Conservation (phyloP, 2,113 vertebrate genomes). For the Pygoscelis adeliae region DNA sequence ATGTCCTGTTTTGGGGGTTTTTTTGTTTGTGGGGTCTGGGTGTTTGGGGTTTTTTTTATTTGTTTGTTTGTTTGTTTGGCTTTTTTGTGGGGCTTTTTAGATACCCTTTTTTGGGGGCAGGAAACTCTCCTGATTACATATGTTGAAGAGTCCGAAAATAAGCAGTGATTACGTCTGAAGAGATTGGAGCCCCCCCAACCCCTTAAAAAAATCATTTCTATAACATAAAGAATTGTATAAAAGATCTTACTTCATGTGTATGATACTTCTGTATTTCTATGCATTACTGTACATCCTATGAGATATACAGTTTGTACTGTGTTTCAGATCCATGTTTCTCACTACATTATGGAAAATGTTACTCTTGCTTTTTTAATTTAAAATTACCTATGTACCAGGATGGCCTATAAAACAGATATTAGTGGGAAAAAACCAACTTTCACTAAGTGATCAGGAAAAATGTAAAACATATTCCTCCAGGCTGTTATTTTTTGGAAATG, state of each 20-base stretch:
- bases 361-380: neutral
- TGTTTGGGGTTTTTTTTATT: neutral
- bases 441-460: neutral
- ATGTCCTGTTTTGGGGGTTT: neutral
- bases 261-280: neutral
- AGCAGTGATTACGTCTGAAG: neutral
- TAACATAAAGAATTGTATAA: neutral
- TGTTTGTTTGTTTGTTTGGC: neutral
- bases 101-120: neutral
- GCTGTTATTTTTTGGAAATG: neutral
- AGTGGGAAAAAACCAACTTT: neutral
- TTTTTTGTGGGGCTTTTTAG: neutral
- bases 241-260: neutral
- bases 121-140: neutral
- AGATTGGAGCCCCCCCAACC: rapidly evolving
- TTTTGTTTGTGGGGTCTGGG: neutral
- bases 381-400: neutral
- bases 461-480: neutral
- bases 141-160: neutral
- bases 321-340: neutral
- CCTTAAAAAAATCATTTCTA: neutral
- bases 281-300: neutral
- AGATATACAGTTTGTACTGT: neutral
- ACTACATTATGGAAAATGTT: neutral
- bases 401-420: too few species aligned